Percentiles rank a stretch among this genome's conserved stretches.
These are phyloP conservation scores for Brachypterus glaber DNA, from an alignment of 2,888 invertebrate genomes.

Conservation along the genomic window DNA sequence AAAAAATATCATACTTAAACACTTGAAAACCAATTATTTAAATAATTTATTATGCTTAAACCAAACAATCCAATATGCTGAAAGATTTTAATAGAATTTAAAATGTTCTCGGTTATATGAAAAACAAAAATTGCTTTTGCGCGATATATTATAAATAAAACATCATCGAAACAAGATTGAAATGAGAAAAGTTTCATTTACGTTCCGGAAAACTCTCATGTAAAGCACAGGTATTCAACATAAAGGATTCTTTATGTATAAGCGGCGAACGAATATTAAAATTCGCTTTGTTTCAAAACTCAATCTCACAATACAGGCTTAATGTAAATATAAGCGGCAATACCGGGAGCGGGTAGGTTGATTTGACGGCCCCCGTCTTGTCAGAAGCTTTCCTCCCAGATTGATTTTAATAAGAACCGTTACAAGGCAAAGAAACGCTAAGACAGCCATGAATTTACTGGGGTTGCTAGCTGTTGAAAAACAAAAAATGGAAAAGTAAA, in stretches of 20 bases:
- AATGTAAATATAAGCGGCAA: conserved; percentile 39
- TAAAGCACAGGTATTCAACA: conserved; percentile 31
- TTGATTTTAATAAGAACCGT: conserved; percentile 35
- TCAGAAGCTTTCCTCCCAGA: conserved; percentile 29
- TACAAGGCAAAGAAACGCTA: conserved; percentile 28
- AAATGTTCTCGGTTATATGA: no score
- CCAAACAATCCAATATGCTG: no score
- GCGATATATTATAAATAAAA: no score
- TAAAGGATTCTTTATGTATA: conserved; percentile 34
- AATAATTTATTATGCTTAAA: no score
- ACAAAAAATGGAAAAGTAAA: no score
- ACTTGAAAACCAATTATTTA: no score
- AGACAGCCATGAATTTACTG: conserved; percentile 35
- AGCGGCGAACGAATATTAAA: conserved; percentile 36
- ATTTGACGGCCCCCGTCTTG: conserved; percentile 35
- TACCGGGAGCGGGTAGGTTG: conserved; percentile 26
- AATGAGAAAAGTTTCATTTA: no score
- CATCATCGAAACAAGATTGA: no score
- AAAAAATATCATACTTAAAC: no score
- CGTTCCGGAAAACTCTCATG: conserved; percentile 11
- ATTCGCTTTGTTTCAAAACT: conserved; percentile 40
- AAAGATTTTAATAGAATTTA: no score
- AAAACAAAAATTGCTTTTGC: no score
- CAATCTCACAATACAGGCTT: conserved; percentile 37
- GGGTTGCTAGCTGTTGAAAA: no score